Conservation (phyloP, 1,140 invertebrate species). For the Orussus abietinus region DNA sequence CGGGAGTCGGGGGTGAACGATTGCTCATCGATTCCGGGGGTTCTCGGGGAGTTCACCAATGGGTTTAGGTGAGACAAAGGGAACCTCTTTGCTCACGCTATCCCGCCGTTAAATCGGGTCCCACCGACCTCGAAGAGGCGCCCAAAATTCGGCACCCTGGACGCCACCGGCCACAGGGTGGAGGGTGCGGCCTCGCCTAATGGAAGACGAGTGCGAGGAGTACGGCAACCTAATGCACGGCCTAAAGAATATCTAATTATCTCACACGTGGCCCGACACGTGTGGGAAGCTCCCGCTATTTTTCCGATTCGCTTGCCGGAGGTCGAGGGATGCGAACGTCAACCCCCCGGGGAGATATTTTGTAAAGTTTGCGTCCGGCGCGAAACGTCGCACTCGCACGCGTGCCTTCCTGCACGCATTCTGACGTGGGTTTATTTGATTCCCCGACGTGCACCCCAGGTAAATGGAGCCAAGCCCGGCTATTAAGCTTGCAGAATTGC, state of each 20-base stretch:
- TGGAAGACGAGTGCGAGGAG: constrained; percentile 30
- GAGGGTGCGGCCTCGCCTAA: constrained; percentile 18
- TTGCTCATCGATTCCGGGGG: too few relatives aligned
- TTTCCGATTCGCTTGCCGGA: constrained; percentile 49
- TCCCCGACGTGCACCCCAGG: too few relatives aligned
- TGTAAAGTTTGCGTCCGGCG: background rate
- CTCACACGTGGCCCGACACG: constrained; percentile 49
- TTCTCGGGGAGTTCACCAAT: too few relatives aligned
- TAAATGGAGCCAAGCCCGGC: too few relatives aligned
- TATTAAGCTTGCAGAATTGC: too few relatives aligned
- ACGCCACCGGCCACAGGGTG: constrained; percentile 5
- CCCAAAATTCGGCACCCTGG: constrained; percentile 11
- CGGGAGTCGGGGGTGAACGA: too few relatives aligned
- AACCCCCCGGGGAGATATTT: constrained; percentile 8
- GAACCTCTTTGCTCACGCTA: constrained; percentile 41
- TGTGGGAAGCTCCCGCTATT: constrained; percentile 49
- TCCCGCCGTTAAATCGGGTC: constrained; percentile 43
- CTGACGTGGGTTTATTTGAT: too few relatives aligned
- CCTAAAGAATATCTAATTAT: constrained; percentile 54
- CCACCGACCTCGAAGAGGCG: constrained; percentile 23
- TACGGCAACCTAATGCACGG: constrained; percentile 37
- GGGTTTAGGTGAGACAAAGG: too few relatives aligned
- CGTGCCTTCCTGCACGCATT: too few relatives aligned
- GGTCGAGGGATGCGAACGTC: constrained; percentile 6
- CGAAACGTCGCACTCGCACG: background rate